Conservation (phyloP, 2,797 vertebrate genomes). For the Emys orbicularis region DNA sequence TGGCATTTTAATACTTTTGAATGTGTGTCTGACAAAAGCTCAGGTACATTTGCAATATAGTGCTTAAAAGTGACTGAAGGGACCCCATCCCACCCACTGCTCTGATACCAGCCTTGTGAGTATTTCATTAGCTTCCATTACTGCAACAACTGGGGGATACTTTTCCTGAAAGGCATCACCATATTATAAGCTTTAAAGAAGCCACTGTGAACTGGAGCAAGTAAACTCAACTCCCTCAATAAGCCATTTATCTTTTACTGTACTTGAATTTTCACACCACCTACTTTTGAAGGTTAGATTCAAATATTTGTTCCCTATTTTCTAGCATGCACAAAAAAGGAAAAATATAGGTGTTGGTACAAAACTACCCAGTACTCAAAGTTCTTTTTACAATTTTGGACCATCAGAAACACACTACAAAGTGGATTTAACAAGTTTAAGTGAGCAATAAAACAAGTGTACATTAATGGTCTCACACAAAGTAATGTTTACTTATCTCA, state of each 20-base stretch:
- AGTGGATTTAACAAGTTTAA: neutral
- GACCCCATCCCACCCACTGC: neutral
- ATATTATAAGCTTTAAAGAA: neutral
- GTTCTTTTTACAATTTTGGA: neutral
- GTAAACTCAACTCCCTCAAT: neutral
- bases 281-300: neutral
- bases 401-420: neutral
- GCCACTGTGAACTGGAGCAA: neutral
- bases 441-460: neutral
- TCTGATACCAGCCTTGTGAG: neutral
- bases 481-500: neutral
- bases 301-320: neutral
- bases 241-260: neutral
- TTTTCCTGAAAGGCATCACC: neutral
- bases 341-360: neutral
- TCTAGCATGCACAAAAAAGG: neutral
- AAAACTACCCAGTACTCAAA: neutral
- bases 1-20: neutral
- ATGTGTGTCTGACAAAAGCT: fast-evolving
- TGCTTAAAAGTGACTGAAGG: neutral
- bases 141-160: neutral
- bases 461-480: neutral
- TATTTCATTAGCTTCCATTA: fast-evolving
- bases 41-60: neutral
- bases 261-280: neutral